A percentile compares a stretch with the other conserved stretches of the same genome.
Evolutionary conservation across 2,113 vertebrate species (phyloP).

Genomic region (Platycercus adscitus): DNA sequence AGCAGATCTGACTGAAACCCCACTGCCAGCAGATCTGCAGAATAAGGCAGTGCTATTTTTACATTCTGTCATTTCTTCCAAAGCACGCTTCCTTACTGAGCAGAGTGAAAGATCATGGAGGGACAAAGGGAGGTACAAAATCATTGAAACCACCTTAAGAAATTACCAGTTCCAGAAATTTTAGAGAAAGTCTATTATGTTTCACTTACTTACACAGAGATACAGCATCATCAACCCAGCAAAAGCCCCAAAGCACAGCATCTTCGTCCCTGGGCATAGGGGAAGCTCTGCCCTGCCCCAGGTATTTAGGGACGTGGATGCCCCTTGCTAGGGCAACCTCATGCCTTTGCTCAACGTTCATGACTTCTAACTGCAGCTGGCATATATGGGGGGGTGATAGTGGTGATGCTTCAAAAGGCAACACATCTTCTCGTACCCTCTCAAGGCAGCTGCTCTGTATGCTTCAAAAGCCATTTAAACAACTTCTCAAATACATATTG

Average conservation of each 20-base stretch:
- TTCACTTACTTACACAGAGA: neutral
- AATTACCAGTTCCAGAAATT: neutral
- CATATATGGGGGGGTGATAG: neutral
- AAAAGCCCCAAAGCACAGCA: neutral
- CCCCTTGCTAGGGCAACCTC: neutral
- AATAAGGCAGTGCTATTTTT: constrained; percentile 51
- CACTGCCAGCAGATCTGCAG: constrained; percentile 33
- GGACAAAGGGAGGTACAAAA: neutral
- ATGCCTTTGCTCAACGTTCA: neutral
- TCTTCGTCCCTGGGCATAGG: neutral
- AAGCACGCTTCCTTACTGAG: neutral
- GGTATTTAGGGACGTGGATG: neutral
- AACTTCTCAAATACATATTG: neutral
- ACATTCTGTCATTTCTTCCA: constrained; percentile 2
- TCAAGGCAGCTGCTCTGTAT: neutral
- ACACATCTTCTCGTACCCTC: neutral
- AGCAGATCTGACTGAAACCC: constrained; percentile 58
- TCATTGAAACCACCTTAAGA: neutral
- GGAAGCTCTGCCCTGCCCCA: neutral
- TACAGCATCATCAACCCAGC: neutral
- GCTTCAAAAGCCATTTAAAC: neutral
- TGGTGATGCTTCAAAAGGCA: neutral
- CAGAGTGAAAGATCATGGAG: neutral
- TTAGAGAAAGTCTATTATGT: neutral
- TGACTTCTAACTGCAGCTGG: neutral